Base-by-base conservation (phyloP, 2,888 invertebrate genomes). In the Diaphora mendica region DNA sequence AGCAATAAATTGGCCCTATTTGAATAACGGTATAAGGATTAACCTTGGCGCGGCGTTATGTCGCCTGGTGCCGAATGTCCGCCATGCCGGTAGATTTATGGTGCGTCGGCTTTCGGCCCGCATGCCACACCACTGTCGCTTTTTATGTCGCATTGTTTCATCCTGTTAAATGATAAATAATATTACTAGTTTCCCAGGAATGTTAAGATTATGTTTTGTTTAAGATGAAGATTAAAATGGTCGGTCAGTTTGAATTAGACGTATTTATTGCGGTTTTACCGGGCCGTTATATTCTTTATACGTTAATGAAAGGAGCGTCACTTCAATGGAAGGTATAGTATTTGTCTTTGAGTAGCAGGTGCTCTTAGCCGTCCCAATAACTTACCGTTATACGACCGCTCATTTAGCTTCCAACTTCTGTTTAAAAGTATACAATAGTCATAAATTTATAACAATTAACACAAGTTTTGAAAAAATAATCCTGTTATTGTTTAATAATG, bases 21-120 rank as follows among this genome's bases (percentile, higher is more conserved):
- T 79, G 77, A 81, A 81, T 85, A 84, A 80, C 85, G 78, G 84
- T 81, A 68, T 48, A 79, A 73, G 77, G 83, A 84, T 84, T 83
- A 85, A 83, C 83, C 75, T 76, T 69, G 55, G 35, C 75, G 79
- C 77, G 70, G 71, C 76, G 72, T 44, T 71, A 71, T 77, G 80
- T 79, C 86, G 67, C 69, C 71, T 70, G 15, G 39, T 68, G 72
- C 72, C 70, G 72, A 76, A 55, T 72, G 72, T 72, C 65, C 30
- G 33, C 64, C 51, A 67, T 68, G n/a, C 48, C 23, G 68, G 20
- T 48, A 73, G 70, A 76, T 76, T 76, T 71, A 76, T 71, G 65
- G 35, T 59, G 67, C 51, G 66, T 67, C 44, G 55, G 59, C 59
- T 69, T 62, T 69, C 64, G 71, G 71, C 85, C 84, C 83, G 79